Conservation (phyloP, 2,888 invertebrate species). For the Actias luna region DNA sequence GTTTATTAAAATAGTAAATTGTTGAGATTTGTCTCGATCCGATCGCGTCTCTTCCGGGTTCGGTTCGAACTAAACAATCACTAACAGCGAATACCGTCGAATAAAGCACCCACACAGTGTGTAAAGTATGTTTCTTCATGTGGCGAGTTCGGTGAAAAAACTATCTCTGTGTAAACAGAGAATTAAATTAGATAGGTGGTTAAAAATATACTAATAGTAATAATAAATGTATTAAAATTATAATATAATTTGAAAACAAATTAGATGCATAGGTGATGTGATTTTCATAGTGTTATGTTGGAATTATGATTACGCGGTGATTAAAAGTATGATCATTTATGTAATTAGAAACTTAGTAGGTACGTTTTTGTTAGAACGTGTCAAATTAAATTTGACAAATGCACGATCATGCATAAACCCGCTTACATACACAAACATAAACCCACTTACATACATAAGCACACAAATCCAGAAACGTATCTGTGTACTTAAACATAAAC, state of each 20-base stretch:
- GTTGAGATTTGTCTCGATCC: slow-evolving; percentile 21
- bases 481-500: too few relatives aligned
- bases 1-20: too few relatives aligned
- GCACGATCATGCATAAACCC: too few relatives aligned
- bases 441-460: too few relatives aligned
- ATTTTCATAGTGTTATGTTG: too few relatives aligned
- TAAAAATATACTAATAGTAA: slow-evolving; percentile 25
- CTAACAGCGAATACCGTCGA: slow-evolving; percentile 19
- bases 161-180: slow-evolving; percentile 5
- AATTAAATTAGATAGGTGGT: slow-evolving; percentile 17
- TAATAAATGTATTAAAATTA: not conserved
- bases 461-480: too few relatives aligned
- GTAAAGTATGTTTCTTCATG: slow-evolving; percentile 51
- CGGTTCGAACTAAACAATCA: not conserved
- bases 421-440: too few relatives aligned
- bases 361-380: too few relatives aligned
- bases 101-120: slow-evolving; percentile 50
- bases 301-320: not conserved
- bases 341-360: too few relatives aligned
- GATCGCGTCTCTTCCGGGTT: not conserved
- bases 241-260: not conserved
- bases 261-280: not conserved
- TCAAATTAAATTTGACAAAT: too few relatives aligned
- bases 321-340: not conserved
- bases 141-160: slow-evolving; percentile 48